A percentile compares a stretch with the other conserved stretches of the same genome.
These are phyloP conservation scores for Luperina testacea DNA, from an alignment of 2,888 invertebrate genomes.

Conservation along the genomic window DNA sequence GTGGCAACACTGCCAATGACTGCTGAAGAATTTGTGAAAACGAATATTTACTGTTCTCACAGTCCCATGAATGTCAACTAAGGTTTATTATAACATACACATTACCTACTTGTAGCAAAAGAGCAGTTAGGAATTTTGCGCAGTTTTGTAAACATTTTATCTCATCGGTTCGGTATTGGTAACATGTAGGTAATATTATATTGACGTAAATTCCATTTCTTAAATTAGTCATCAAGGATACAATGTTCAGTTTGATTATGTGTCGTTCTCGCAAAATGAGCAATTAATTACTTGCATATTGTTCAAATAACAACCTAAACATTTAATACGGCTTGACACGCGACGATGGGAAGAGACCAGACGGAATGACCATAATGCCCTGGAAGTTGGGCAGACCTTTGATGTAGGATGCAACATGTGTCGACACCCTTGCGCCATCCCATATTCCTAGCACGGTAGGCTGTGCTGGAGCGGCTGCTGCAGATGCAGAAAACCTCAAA, in stretches of 20 bases:
- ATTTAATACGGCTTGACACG: not conserved
- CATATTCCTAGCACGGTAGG: too few relatives aligned
- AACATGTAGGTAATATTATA: not conserved
- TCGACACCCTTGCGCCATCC: too few relatives aligned
- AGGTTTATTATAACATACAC: not conserved
- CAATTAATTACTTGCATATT: not conserved
- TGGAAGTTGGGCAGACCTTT: too few relatives aligned
- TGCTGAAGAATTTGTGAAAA: conserved; percentile 23
- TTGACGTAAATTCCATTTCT: conserved; percentile 5
- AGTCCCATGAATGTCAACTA: not conserved
- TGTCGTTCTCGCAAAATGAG: not conserved
- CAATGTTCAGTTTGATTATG: not conserved
- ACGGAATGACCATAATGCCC: too few relatives aligned
- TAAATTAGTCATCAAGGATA: conserved; percentile 14
- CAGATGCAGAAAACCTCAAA: too few relatives aligned
- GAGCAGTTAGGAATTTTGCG: not conserved
- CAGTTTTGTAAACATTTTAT: not conserved
- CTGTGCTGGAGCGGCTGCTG: too few relatives aligned
- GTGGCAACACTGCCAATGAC: conserved; percentile 22
- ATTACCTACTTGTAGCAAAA: not conserved
- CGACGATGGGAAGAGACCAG: too few relatives aligned
- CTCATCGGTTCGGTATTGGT: not conserved
- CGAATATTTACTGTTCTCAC: not conserved
- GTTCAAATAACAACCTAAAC: not conserved
- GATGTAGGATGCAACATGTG: too few relatives aligned